Conservation (phyloP, 2,888 invertebrate genomes). For the Oscheius sp. region DNA sequence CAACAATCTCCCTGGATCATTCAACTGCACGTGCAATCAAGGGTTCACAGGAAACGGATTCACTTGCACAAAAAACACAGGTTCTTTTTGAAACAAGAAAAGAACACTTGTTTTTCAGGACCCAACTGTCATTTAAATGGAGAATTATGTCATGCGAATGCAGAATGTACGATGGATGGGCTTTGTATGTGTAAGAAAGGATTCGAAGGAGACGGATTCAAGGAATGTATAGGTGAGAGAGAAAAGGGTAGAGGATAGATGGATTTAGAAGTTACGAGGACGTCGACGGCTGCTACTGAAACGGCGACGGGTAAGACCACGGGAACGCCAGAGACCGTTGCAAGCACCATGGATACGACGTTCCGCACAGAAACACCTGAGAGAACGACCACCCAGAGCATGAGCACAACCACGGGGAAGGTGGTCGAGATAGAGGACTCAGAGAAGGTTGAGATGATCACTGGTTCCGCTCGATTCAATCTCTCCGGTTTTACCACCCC, state of each 20-base stretch:
- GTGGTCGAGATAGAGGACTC: not conserved
- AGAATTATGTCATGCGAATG: conserved; percentile 53
- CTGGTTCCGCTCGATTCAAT: conserved; percentile 4
- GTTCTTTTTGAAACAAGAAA: not conserved
- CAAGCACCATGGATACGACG: no score
- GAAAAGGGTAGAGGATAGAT: not conserved
- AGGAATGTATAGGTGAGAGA: conserved; percentile 34
- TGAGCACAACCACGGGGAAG: not conserved
- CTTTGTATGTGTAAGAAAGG: conserved; percentile 51
- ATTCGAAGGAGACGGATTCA: conserved; percentile 58
- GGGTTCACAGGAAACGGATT: conserved; percentile 60
- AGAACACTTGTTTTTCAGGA: conserved; percentile 33
- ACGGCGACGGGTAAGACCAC: not conserved
- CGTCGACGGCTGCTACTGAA: not conserved
- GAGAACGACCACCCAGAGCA: not conserved
- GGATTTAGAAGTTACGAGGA: not conserved
- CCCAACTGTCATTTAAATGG: conserved; percentile 48
- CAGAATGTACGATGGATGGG: conserved; percentile 49
- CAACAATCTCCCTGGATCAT: conserved; percentile 79
- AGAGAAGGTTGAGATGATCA: conserved; percentile 11
- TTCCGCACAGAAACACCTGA: not conserved
- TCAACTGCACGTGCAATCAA: conserved; percentile 76
- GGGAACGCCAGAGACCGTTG: not conserved
- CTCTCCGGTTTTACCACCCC: not conserved
- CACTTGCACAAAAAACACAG: conserved; percentile 33